Conservation (phyloP, 1,140 invertebrate species). For the Daktulosphaira vitifoliae region DNA sequence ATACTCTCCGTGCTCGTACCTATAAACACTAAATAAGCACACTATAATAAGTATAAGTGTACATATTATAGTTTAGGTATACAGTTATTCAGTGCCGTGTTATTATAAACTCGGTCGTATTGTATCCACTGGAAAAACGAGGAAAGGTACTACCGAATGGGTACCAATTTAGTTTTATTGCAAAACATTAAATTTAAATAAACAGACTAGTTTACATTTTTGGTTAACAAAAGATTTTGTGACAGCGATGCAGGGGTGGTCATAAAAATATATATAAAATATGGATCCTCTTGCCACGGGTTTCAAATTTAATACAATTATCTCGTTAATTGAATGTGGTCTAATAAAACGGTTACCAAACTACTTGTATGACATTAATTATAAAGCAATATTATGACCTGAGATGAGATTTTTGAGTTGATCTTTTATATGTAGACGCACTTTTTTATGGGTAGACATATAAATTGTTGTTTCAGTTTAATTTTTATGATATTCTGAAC, state of each 20-base stretch:
- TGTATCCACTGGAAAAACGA: no score
- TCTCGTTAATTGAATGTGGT: conserved; percentile 12
- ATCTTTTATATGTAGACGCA: no score
- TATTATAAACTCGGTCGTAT: no score
- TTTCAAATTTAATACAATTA: conserved; percentile 1
- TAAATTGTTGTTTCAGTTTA: no score
- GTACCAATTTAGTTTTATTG: conserved; percentile 26
- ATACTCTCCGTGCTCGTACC: background rate
- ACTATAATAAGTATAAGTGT: no score
- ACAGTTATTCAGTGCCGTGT: no score
- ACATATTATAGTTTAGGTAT: no score
- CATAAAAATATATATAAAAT: background rate
- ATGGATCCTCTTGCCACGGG: no score
- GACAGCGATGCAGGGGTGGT: background rate
- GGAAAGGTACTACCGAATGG: background rate
- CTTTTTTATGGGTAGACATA: no score
- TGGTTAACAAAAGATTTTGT: conserved; percentile 19
- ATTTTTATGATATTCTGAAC: no score
- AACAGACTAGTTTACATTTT: conserved; percentile 12
- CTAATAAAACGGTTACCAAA: conserved; percentile 1
- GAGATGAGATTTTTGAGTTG: no score
- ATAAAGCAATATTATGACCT: background rate
- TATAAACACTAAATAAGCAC: no score
- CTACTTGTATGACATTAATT: background rate
- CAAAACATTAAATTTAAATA: conserved; percentile 22